These are phyloP conservation scores for Danio choprae DNA, from an alignment of 2,797 vertebrate species.

Conservation along the genomic window DNA sequence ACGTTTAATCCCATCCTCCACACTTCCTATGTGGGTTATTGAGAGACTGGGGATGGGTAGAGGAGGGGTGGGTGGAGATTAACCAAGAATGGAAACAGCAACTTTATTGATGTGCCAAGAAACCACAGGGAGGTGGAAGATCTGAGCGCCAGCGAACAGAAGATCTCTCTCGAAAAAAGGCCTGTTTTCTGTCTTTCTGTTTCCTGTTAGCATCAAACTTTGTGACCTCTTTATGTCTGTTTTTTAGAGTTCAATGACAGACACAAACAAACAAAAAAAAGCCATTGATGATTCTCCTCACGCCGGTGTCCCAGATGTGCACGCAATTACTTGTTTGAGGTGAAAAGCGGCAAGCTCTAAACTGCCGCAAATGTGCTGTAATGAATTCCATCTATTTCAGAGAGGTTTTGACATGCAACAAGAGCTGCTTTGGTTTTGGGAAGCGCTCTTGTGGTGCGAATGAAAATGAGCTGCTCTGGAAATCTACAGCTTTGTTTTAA, in stretches of 20 bases:
- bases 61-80: slow-evolving; percentile 70
- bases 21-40: slow-evolving; percentile 74
- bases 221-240: slow-evolving; percentile 20
- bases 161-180: slow-evolving; percentile 9
- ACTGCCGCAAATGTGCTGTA: slow-evolving; percentile 20
- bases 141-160: slow-evolving; percentile 12
- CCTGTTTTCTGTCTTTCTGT: neutral
- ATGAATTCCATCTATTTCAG: slow-evolving; percentile 47
- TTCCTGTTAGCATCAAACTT: slow-evolving; percentile 16
- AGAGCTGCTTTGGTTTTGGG: slow-evolving; percentile 40
- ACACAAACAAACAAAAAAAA: slow-evolving; percentile 9
- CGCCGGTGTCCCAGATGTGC: slow-evolving; percentile 31
- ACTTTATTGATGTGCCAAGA: slow-evolving; percentile 63
- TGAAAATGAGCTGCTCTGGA: slow-evolving; percentile 23
- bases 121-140: slow-evolving; percentile 56
- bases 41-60: slow-evolving; percentile 65
- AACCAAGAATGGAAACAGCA: slow-evolving; percentile 65
- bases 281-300: slow-evolving; percentile 17
- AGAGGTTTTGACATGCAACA: slow-evolving; percentile 40
- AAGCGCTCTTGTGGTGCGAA: slow-evolving; percentile 20
- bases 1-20: slow-evolving; percentile 77
- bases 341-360: slow-evolving; percentile 20
- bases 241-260: slow-evolving; percentile 2
- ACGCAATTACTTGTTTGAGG: slow-evolving; percentile 25
- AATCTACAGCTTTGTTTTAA: slow-evolving; percentile 38